Evolutionary conservation across 2,888 invertebrate species (phyloP).

Genomic region (Sinohyriopsis cumingii): DNA sequence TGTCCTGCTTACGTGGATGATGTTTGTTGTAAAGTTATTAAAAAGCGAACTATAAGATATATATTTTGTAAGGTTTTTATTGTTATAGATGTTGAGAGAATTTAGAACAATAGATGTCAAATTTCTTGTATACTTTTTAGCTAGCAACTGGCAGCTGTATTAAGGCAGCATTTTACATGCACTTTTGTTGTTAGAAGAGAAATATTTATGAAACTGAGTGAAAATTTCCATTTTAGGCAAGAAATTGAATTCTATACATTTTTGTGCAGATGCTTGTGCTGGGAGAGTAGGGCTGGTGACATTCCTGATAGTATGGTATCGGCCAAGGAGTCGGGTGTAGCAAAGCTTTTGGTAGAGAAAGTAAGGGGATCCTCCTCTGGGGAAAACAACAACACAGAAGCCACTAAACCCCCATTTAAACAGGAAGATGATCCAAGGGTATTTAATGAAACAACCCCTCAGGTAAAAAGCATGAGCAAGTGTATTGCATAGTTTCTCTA

Average conservation of each 20-base stretch:
- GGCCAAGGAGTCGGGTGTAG: constrained; percentile 38
- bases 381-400: constrained; percentile 1
- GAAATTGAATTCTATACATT: background rate
- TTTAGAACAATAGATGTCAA: too few species aligned
- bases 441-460: too few species aligned
- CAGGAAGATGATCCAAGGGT: too few species aligned
- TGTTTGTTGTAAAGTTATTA: too few species aligned
- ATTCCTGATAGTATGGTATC: constrained; percentile 26
- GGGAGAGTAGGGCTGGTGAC: constrained; percentile 28
- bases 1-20: too few species aligned
- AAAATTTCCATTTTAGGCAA: background rate
- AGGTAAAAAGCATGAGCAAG: too few species aligned
- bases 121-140: background rate
- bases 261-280: constrained; percentile 40
- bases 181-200: background rate
- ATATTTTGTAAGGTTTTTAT: too few species aligned
- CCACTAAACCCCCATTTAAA: too few species aligned
- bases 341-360: constrained; percentile 41
- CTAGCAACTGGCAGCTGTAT: background rate
- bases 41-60: too few species aligned
- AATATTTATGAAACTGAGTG: background rate
- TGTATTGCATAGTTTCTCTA: too few species aligned
- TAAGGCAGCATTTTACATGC: background rate
- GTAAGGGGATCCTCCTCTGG: constrained; percentile 5
- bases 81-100: too few species aligned